Conservation (phyloP, 2,113 vertebrate genomes). For the Pachyramphus minor region DNA sequence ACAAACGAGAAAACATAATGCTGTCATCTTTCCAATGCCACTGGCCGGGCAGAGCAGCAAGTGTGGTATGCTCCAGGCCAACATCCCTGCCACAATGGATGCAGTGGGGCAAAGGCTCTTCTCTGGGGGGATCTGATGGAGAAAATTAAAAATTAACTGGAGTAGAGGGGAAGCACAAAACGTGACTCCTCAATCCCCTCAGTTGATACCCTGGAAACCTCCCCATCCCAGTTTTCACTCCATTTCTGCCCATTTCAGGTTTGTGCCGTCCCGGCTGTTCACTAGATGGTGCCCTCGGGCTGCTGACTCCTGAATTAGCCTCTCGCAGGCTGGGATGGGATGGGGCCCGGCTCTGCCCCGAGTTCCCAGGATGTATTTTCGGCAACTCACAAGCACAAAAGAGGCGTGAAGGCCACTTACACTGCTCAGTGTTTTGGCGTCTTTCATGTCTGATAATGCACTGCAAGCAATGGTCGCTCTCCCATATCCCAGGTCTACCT, state of each 20-base stretch:
- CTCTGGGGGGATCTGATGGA: neutral
- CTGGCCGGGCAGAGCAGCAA: neutral
- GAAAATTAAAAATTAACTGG: neutral
- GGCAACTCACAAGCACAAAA: neutral
- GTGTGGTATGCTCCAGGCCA: neutral
- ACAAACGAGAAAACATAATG: neutral
- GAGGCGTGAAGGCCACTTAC: accelerated
- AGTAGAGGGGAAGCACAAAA: neutral
- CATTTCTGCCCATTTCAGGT: neutral
- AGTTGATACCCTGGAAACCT: neutral
- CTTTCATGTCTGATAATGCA: accelerated
- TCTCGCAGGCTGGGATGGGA: neutral
- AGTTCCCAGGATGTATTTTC: neutral
- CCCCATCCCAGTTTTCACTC: neutral
- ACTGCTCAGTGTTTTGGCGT: accelerated
- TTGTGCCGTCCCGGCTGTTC: neutral
- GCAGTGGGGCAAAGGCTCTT: accelerated
- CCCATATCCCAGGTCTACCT: neutral
- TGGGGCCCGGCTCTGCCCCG: neutral
- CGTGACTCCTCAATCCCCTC: accelerated
- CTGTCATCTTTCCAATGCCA: neutral
- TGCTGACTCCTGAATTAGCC: neutral
- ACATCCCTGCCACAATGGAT: neutral
- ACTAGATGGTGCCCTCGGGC: constrained; percentile 67
- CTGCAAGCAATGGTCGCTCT: neutral